phyloP scores from a whole-genome alignment of 2,888 invertebrate species.

The Temnothorax unifasciatus region DNA sequence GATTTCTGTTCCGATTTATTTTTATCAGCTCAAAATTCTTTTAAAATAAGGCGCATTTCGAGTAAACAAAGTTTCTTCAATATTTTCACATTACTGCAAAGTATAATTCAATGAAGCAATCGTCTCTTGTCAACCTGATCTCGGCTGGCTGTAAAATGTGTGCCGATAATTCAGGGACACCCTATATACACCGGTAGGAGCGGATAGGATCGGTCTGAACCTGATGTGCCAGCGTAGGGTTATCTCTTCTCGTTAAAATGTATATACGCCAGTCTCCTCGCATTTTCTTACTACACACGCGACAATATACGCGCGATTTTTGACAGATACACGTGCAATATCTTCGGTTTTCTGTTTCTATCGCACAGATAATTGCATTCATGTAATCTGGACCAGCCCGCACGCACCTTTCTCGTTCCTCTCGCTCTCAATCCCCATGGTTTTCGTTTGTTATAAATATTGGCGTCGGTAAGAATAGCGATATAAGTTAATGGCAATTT shows the following conservation, averaged over 20 bases:
- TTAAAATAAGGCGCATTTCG: neutral
- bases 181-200: conserved; percentile 60
- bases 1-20: neutral
- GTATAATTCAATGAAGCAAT: neutral
- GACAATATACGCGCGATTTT: neutral
- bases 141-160: neutral
- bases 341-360: neutral
- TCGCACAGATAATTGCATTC: neutral
- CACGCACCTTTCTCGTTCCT: conserved; percentile 4
- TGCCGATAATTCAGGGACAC: conserved; percentile 60
- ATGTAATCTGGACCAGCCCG: conserved; percentile 18
- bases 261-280: conserved; percentile 60
- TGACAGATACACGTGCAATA: neutral
- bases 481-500: conserved; percentile 63
- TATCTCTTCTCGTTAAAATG: conserved; percentile 67
- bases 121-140: neutral
- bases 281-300: neutral
- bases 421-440: conserved; percentile 35
- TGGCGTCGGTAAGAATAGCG: conserved; percentile 65
- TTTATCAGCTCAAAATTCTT: neutral
- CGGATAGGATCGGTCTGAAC: conserved; percentile 40
- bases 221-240: conserved; percentile 40
- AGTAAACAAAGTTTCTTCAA: neutral
- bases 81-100: neutral
- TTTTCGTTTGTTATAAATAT: conserved; percentile 66